Evolutionary conservation across 2,888 invertebrate genomes (phyloP).

Genomic region (Plagodis dolabraria): DNA sequence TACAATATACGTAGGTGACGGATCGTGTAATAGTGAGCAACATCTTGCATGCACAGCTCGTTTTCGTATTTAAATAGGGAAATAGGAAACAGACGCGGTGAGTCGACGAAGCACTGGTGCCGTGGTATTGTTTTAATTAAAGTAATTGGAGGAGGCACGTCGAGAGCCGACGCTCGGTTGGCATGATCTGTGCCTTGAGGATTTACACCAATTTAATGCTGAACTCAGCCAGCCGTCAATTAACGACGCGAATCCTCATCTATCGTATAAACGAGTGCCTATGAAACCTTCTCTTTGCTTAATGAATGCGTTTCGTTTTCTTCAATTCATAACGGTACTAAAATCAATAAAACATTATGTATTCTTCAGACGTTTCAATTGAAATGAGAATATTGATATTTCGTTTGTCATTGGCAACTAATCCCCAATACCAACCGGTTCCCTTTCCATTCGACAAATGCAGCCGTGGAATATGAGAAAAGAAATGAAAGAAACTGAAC

Average conservation of each 20-base stretch:
- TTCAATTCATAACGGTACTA: conserved; percentile 11
- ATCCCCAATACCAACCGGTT: conserved; percentile 43
- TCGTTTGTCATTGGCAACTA: conserved; percentile 37
- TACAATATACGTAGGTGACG: conserved; percentile 45
- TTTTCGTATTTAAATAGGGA: conserved; percentile 84
- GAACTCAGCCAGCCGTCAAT: conserved; percentile 75
- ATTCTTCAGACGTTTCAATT: conserved; percentile 23
- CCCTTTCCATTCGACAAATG: conserved; percentile 64
- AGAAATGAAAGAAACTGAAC: conserved; percentile 69
- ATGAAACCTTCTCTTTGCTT: conserved; percentile 19
- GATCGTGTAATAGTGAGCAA: conserved; percentile 65
- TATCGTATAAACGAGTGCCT: conserved; percentile 49
- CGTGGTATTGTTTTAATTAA: conserved; percentile 85
- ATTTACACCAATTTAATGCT: conserved; percentile 82
- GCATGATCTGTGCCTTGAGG: conserved; percentile 83
- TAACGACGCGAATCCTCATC: conserved; percentile 67
- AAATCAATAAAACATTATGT: conserved; percentile 20
- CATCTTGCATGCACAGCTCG: conserved; percentile 81
- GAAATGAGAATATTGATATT: conserved; percentile 32
- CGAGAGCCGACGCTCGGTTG: conserved; percentile 76
- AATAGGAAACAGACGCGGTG: conserved; percentile 82
- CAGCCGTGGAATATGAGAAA: conserved; percentile 71
- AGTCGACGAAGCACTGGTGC: conserved; percentile 80
- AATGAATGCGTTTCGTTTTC: conserved; percentile 27
- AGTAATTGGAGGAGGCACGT: conserved; percentile 84